Conservation (phyloP, 1,140 invertebrate genomes). For the Hylaeus volcanicus region DNA sequence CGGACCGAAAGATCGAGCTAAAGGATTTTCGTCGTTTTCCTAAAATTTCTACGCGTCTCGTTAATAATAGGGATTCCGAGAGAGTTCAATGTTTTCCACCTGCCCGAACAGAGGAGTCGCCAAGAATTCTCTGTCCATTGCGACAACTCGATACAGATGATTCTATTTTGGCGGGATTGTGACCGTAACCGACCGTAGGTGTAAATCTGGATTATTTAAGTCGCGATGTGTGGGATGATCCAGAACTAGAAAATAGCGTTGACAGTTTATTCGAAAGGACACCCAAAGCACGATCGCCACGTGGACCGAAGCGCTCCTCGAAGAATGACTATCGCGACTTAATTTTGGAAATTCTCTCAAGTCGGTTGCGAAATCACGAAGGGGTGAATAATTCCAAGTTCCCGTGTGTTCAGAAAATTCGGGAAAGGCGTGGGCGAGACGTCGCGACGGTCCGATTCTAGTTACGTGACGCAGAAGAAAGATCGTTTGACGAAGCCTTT, state of each 20-base stretch:
- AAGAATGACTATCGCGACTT: conserved; percentile 21
- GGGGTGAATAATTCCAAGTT: conserved; percentile 30
- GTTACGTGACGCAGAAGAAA: conserved; percentile 30
- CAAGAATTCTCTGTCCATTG: neutral
- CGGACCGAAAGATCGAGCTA: neutral
- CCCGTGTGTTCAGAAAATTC: conserved; percentile 34
- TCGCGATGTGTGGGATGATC: too few species aligned
- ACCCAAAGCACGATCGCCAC: neutral
- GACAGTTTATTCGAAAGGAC: neutral
- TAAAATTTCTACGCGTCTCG: too few species aligned
- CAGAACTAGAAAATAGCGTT: neutral
- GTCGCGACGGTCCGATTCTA: conserved; percentile 38
- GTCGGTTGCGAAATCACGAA: neutral
- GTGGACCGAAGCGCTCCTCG: neutral
- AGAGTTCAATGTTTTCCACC: conserved; percentile 36
- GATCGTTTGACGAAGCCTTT: neutral
- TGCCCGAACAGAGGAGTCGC: neutral
- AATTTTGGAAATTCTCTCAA: conserved; percentile 45
- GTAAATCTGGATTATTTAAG: neutral
- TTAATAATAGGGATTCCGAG: neutral
- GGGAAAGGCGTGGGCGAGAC: conserved; percentile 32
- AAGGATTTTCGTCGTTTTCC: neutral
- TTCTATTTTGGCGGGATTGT: conserved; percentile 6
- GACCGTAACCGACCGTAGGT: neutral
- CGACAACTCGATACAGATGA: neutral